These are phyloP conservation scores for Latrodectus geometricus DNA, from an alignment of 1,140 invertebrate species.

Conservation along the genomic window DNA sequence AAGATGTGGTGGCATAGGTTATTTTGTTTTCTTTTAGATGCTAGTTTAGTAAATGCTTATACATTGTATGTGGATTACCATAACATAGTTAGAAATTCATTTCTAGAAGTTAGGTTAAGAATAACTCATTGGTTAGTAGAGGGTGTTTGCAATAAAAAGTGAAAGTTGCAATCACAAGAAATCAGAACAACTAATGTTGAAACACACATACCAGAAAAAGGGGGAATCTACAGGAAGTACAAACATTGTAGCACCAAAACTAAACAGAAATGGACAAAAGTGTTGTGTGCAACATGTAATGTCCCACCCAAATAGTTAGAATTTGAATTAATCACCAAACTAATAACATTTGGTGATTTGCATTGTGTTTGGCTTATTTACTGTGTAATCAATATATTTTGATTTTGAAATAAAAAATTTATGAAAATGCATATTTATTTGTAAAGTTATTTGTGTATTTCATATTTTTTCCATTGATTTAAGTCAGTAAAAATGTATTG, in stretches of 20 bases:
- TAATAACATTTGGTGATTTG: conserved; percentile 24
- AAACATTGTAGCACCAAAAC: conserved; percentile 19
- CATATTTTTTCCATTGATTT: conserved; percentile 27
- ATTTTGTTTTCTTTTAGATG: conserved; percentile 33
- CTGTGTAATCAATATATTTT: not conserved
- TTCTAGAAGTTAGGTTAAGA: conserved; percentile 32
- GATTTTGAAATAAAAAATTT: conserved; percentile 4
- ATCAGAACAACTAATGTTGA: conserved; percentile 29
- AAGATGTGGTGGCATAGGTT: conserved; percentile 30
- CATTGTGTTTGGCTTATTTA: conserved; percentile 1
- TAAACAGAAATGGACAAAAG: conserved; percentile 15
- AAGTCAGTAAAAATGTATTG: conserved; percentile 20
- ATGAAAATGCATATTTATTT: conserved; percentile 6
- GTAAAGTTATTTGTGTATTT: conserved; percentile 38
- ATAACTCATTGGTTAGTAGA: conserved; percentile 23
- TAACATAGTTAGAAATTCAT: conserved; percentile 28
- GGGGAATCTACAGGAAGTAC: conserved; percentile 4
- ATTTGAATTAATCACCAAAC: too few relatives aligned
- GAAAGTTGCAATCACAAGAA: conserved; percentile 44
- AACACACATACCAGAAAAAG: conserved; percentile 41
- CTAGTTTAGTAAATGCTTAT: conserved; percentile 19
- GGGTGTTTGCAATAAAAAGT: conserved; percentile 38
- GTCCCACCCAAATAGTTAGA: too few relatives aligned
- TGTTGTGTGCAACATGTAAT: conserved; percentile 13
- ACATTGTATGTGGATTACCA: conserved; percentile 20